These are phyloP conservation scores for Merodon equestris DNA, from an alignment of 2,888 invertebrate genomes.

Conservation along the genomic window DNA sequence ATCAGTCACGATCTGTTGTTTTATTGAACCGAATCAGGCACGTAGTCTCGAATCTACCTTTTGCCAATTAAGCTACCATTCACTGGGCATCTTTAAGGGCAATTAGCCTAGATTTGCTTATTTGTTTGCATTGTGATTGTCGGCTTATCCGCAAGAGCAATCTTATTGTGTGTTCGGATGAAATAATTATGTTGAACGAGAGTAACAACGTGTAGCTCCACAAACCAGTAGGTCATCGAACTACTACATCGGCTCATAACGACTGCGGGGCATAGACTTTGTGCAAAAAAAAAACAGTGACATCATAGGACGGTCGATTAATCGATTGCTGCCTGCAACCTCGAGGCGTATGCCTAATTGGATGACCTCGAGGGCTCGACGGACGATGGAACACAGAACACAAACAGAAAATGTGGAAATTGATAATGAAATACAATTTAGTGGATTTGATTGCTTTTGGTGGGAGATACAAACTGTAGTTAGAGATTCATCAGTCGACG, in stretches of 20 bases:
- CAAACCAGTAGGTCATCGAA: conserved; percentile 16
- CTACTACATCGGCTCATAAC: conserved; percentile 14
- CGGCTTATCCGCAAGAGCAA: conserved; percentile 29
- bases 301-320: conserved; percentile 5
- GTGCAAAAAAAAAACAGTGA: conserved; percentile 3
- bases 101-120: conserved; percentile 67
- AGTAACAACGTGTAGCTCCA: background rate
- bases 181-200: conserved; percentile 50
- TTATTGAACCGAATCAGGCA: conserved; percentile 57
- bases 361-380: conserved; percentile 32
- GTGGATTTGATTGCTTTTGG: conserved; percentile 16
- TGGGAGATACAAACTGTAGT: conserved; percentile 16
- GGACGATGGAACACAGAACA: background rate
- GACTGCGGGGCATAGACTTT: too few species aligned
- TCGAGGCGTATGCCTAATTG: conserved; percentile 14
- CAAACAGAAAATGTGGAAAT: background rate
- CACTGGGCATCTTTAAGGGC: conserved; percentile 32
- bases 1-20: conserved; percentile 59
- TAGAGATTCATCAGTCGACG: conserved; percentile 30
- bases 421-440: background rate
- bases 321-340: conserved; percentile 7
- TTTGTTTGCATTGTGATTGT: conserved; percentile 37
- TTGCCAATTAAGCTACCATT: conserved; percentile 53
- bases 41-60: background rate
- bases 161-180: conserved; percentile 58